Conservation (phyloP, 1,140 invertebrate genomes). For the Drosophila pectinifera region DNA sequence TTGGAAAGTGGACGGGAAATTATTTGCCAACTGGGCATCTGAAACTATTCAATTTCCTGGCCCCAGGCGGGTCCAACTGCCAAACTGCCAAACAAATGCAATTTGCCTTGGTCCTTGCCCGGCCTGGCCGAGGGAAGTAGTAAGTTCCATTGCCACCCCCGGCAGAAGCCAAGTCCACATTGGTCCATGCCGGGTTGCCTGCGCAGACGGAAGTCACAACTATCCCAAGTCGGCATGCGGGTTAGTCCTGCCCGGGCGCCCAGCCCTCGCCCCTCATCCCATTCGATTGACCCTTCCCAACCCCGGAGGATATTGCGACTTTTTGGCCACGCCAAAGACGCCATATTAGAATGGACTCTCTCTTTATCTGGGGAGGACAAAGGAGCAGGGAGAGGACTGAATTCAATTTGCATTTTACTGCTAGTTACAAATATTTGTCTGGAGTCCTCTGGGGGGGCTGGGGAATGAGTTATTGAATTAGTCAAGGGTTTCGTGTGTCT, state of each 20-base stretch:
- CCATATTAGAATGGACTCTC: constrained; percentile 65
- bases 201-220: constrained; percentile 79
- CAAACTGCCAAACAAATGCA: constrained; percentile 59
- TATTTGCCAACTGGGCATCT: constrained; percentile 76
- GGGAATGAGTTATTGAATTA: constrained; percentile 71
- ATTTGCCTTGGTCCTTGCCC: constrained; percentile 43
- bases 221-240: constrained; percentile 71
- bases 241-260: constrained; percentile 11
- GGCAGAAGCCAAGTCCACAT: constrained; percentile 66
- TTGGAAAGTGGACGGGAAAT: constrained; percentile 65
- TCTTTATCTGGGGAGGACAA: not conserved
- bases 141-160: constrained; percentile 64
- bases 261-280: constrained; percentile 3
- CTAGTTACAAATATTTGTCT: constrained; percentile 76
- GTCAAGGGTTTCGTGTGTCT: constrained; percentile 44
- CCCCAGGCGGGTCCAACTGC: constrained; percentile 15
- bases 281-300: constrained; percentile 24
- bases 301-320: constrained; percentile 46
- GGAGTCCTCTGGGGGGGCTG: constrained; percentile 21
- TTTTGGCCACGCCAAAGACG: constrained; percentile 75
- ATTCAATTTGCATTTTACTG: constrained; percentile 80
- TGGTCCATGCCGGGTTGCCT: constrained; percentile 34
- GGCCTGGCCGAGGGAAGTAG: constrained; percentile 29
- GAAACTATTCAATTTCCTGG: constrained; percentile 80
- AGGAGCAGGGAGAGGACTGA: constrained; percentile 24